A percentile compares a stretch with the other conserved stretches of the same genome.
Conservation (phyloP, 2,113 vertebrate genomes). For the Sisor rabdophorus region DNA sequence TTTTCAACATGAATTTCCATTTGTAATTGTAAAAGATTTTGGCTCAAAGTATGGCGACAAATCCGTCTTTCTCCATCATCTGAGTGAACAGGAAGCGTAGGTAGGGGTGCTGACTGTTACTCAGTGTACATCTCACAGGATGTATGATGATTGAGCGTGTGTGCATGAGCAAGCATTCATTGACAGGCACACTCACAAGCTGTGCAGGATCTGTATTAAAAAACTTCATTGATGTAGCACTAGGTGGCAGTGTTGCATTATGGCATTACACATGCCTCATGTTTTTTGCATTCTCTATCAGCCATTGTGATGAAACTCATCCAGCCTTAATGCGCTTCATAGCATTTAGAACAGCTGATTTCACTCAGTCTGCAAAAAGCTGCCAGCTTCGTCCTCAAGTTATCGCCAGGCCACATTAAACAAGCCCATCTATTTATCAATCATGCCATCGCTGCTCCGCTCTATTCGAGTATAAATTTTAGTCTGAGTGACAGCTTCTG, state of each 20-base stretch:
- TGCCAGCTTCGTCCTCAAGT: constrained; percentile 36
- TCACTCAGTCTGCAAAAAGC: constrained; percentile 48
- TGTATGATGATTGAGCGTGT: constrained; percentile 7
- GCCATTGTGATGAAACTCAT: constrained; percentile 32
- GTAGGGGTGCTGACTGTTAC: constrained; percentile 14
- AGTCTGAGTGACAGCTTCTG: constrained; percentile 28
- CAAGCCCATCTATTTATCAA: constrained; percentile 48
- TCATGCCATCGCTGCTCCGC: constrained; percentile 30
- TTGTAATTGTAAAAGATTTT: background rate
- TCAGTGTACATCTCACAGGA: constrained; percentile 28
- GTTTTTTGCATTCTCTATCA: constrained; percentile 39
- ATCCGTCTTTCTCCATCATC: background rate
- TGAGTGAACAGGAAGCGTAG: constrained; percentile 17
- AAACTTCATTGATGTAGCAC: constrained; percentile 15
- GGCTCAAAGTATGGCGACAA: background rate
- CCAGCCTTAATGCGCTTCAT: constrained; percentile 36
- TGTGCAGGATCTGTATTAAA: background rate
- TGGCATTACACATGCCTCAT: background rate
- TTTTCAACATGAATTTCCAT: too few species aligned
- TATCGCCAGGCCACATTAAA: constrained; percentile 45
- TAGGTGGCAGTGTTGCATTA: constrained; percentile 49
- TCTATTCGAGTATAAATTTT: constrained; percentile 30
- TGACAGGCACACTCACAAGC: background rate
- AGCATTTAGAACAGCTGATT: constrained; percentile 49
- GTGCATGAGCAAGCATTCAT: background rate